Evolutionary conservation across 2,888 invertebrate species (phyloP).

Genomic region (Pseudococcus jackbeardsleyi): DNA sequence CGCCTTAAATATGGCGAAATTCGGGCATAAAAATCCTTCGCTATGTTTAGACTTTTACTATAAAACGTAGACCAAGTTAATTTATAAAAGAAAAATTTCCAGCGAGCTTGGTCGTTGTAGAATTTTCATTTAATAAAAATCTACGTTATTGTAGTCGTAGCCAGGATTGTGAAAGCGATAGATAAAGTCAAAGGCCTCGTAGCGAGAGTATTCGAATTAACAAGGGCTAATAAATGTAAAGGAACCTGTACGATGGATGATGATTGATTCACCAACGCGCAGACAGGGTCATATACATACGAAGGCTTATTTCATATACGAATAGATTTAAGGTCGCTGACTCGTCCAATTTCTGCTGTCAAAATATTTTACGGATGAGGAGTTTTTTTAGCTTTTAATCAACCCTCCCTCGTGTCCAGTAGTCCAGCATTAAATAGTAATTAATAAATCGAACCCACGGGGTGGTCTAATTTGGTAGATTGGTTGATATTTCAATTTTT

Average conservation of each 20-base stretch:
- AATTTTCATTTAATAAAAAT: slow-evolving; percentile 23
- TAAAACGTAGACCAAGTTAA: neutral
- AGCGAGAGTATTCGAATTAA: neutral
- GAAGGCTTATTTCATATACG: neutral
- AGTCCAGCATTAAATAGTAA: neutral
- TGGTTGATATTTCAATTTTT: neutral
- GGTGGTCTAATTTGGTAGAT: neutral
- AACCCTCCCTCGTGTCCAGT: neutral
- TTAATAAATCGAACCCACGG: neutral
- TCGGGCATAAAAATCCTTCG: neutral
- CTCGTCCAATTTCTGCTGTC: slow-evolving; percentile 24
- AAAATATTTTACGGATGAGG: slow-evolving; percentile 16
- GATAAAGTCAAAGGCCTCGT: neutral
- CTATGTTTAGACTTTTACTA: neutral
- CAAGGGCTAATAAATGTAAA: slow-evolving; percentile 16
- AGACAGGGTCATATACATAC: neutral
- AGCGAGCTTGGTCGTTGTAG: neutral
- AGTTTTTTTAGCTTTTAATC: neutral
- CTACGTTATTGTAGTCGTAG: neutral
- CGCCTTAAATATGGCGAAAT: neutral
- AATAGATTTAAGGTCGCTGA: slow-evolving; percentile 24
- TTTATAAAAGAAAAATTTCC: neutral
- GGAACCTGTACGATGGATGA: slow-evolving; percentile 40
- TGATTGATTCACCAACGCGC: neutral
- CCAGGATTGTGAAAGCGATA: neutral